These are phyloP conservation scores for Zaprionus capensis DNA, from an alignment of 1,140 invertebrate genomes.

Conservation along the genomic window DNA sequence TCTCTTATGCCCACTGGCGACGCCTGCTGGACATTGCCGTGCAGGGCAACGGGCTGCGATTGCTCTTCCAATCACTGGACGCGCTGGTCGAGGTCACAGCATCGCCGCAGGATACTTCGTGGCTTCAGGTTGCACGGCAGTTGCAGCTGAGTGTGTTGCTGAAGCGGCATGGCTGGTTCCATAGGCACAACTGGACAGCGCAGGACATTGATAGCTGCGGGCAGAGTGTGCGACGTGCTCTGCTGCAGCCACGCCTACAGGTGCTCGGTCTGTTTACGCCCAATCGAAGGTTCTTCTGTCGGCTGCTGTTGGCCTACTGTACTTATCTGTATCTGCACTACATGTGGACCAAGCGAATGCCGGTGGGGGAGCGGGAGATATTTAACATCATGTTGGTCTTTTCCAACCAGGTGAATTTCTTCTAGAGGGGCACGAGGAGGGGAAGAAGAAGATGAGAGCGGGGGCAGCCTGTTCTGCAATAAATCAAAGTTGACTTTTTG, in stretches of 20 bases:
- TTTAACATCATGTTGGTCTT: conserved; percentile 15
- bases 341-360: conserved; percentile 41
- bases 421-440: not conserved
- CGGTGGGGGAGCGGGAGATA: conserved; percentile 47
- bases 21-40: conserved; percentile 34
- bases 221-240: conserved; percentile 17
- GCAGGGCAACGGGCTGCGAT: conserved; percentile 33
- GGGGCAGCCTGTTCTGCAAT: conserved; percentile 2
- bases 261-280: conserved; percentile 50
- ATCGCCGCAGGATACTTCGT: conserved; percentile 39
- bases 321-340: conserved; percentile 46
- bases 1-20: conserved; percentile 44
- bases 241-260: conserved; percentile 40
- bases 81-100: conserved; percentile 16
- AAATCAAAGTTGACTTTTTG: conserved; percentile 17
- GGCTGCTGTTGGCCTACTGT: conserved; percentile 49
- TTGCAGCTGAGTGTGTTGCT: conserved; percentile 50
- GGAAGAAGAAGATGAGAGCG: not conserved
- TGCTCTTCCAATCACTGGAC: conserved; percentile 44
- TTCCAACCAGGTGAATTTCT: not conserved
- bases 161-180: conserved; percentile 48
- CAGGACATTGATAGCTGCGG: conserved; percentile 31
- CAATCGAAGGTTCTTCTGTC: conserved; percentile 47
- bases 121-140: conserved; percentile 39
- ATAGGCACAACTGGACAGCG: conserved; percentile 8